Evolutionary conservation across 2,113 vertebrate species (phyloP), one percentile per base, ranked within the genome.

Genomic region (Oryzias curvinotus): DNA sequence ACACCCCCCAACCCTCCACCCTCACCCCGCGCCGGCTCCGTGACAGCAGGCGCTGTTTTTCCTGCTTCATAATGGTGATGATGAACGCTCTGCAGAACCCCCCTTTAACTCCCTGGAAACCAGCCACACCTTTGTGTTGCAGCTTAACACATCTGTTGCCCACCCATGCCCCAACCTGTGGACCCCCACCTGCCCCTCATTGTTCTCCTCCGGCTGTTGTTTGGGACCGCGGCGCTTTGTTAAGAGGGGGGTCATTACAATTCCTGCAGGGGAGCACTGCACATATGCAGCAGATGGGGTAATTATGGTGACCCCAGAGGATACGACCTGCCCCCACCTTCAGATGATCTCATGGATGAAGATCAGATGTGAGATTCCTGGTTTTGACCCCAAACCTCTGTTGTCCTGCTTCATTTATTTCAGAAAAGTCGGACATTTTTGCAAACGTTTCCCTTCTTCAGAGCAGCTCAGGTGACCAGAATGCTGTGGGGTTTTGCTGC

Each of bases 241-340:
- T 79, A 80, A 82, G 75, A 86, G 82, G 83, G 88, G 81, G 73
- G 50, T 88, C 79, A 87, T 90, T 90, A 86, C 42, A 53, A 58
- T 62, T 81, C 78, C 81, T 85, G 79, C 74, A 85, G 79, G 77
- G 72, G 63, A 71, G 78, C 50, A 59, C 50, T 53, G 73, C 60
- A 80, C 84, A 84, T 85, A 81, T 85, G 83, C 41, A 68, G 69
- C 88, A 90, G 88, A 90, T 90, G 88, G 85, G 65, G 67, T 47
- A 71, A 83, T 36, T 45, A 17, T 46, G 51, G 67, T 73, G 56
- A 77, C 48, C 62, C 64, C 59, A 25, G 30, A 69, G 56, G 43
- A 75, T 52, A 65, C n/a, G 57, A 66, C 45, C 14, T 61, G 36
- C 67, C 44, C 17, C 66, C 66, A 46, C 57, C 52, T 56, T 42